These are phyloP conservation scores for Ptychoptera contaminata DNA, from an alignment of 2,888 invertebrate genomes.

Conservation along the genomic window DNA sequence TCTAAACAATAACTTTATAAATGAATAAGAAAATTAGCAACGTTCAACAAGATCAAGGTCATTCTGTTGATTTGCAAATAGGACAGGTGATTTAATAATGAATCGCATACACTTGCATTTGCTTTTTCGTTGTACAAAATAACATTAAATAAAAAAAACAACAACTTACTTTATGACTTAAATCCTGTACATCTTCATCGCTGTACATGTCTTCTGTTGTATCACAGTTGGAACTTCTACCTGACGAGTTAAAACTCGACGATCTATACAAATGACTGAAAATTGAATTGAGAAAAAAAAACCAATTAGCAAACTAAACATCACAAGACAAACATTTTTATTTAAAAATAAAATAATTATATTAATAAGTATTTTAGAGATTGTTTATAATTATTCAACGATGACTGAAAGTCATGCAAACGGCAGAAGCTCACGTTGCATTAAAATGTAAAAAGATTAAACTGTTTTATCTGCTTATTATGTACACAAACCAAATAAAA, in stretches of 20 bases:
- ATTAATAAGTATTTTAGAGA: background rate
- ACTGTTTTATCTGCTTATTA: too few species aligned
- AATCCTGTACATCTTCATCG: slow-evolving; percentile 87
- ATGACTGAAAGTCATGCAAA: background rate
- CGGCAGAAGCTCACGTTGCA: background rate
- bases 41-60: background rate
- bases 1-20: too few species aligned
- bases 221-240: slow-evolving; percentile 81
- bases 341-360: background rate
- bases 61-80: background rate
- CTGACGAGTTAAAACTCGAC: slow-evolving; percentile 85
- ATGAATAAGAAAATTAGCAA: background rate
- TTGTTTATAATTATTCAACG: background rate
- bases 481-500: background rate
- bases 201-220: slow-evolving; percentile 91
- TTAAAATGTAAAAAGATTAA: too few species aligned
- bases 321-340: background rate
- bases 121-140: background rate
- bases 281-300: slow-evolving; percentile 23
- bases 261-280: slow-evolving; percentile 80
- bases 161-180: slow-evolving; percentile 80
- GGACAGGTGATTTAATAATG: background rate
- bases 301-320: background rate
- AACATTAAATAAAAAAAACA: slow-evolving; percentile 9
- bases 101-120: slow-evolving; percentile 15